Base-by-base conservation (phyloP, 2,888 invertebrate species). In the Emmelina monodactyla region DNA sequence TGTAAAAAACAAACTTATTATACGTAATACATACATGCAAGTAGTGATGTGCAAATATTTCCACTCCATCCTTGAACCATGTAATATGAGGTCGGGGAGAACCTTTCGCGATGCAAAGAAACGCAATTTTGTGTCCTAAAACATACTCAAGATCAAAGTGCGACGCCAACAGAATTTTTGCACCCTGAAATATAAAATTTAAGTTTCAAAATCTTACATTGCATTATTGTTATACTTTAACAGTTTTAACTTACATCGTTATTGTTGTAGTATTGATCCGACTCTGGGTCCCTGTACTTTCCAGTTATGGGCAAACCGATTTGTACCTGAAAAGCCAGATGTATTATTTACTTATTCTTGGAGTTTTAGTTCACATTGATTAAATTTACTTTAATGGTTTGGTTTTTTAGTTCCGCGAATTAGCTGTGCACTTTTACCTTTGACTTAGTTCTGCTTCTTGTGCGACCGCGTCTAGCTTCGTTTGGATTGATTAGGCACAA, bases 1-100 rank as follows among this genome's bases (percentile, higher is more conserved):
- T 11, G 5, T 31, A 12, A 31, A 14, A 16, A 22, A 11, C 7
- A 6, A 14, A 11, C 4, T 16, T 16, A 16, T 31, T 31, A 31
- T 31, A 15, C n/a, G 3, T 3, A 10, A 14, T 46, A 83, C 87
- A 83, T 66, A 92, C 94, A 61, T 94, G 92, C 57, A 94, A 79
- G 63, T 93, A 93, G 37, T 89, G 85, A 78, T 94, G 94, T 16
- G 91, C 88, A 55, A 92, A 94, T 58, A 96, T 89, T 72, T 97
- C 96, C 11, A 91, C 88, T 16, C 94, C 95, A 62, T 96, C 95
- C 64, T 96, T 97, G 65, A 92, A 94, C 96, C 96, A 97, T 13
- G 94, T 96, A 43, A 96, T 93, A 46, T 92, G 91, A 0, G 96
- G 96, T 30, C 94, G 79, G 0, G 96, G 96, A 44, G 88, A 87